A percentile compares a stretch with the other conserved stretches of the same genome.
These are phyloP conservation scores for Urosaurus nigricauda DNA, from an alignment of 2,797 vertebrate species.

Conservation along the genomic window DNA sequence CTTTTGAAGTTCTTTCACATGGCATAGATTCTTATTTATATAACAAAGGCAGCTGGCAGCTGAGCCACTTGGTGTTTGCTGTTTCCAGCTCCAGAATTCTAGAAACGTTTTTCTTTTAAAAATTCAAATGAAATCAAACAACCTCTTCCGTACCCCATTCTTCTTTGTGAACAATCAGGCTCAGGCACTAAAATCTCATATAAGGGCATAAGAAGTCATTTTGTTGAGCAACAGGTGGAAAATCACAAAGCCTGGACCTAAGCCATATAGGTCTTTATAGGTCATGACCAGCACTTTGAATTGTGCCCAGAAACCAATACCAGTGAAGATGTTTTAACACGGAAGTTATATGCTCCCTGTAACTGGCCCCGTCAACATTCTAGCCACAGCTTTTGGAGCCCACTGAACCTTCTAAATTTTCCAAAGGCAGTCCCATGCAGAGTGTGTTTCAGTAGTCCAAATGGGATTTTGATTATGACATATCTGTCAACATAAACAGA, in stretches of 20 bases:
- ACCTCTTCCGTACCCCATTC: too few relatives aligned
- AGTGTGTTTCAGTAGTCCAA: too few relatives aligned
- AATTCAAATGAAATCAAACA: not conserved
- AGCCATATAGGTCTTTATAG: not conserved
- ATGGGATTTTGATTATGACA: too few relatives aligned
- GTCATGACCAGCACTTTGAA: not conserved
- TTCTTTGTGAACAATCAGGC: not conserved
- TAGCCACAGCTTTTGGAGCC: too few relatives aligned
- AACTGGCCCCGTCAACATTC: too few relatives aligned
- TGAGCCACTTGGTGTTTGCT: constrained; percentile 15
- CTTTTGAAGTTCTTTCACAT: not conserved
- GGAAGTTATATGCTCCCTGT: too few relatives aligned
- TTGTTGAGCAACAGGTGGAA: not conserved
- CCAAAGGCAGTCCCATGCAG: too few relatives aligned
- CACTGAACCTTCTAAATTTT: too few relatives aligned
- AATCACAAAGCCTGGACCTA: not conserved
- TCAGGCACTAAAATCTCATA: not conserved
- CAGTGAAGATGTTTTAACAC: too few relatives aligned
- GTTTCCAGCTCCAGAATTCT: not conserved
- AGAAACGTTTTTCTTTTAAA: not conserved
- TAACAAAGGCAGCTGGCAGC: not conserved
- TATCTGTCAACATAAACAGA: too few relatives aligned
- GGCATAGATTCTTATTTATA: constrained; percentile 16
- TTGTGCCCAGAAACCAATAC: not conserved
- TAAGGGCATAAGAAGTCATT: not conserved